These are phyloP conservation scores for Tragelaphus strepsiceros DNA, from an alignment of 2,113 vertebrate species.

Conservation along the genomic window DNA sequence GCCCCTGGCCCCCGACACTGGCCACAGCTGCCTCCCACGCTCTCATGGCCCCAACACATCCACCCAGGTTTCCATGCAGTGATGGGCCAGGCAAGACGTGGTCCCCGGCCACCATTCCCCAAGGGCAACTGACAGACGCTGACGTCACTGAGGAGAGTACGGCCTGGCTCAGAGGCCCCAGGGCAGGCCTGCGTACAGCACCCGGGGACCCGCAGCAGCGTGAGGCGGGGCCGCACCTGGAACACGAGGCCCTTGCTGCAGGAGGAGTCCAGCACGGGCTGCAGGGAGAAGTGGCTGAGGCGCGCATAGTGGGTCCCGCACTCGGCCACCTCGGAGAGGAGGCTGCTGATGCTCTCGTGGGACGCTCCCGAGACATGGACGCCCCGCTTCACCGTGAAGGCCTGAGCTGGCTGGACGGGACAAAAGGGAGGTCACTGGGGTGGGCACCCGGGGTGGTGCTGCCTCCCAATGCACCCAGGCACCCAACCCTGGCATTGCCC, in stretches of 20 bases:
- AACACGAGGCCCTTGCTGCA: conserved; percentile 94
- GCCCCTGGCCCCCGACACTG: background rate
- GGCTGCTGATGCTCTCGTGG: conserved; percentile 89
- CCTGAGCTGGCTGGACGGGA: conserved; percentile 80
- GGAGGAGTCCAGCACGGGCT: conserved; percentile 80
- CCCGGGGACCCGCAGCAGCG: rapidly evolving
- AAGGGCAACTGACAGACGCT: rapidly evolving
- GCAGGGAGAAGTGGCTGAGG: conserved; percentile 91
- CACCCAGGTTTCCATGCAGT: background rate
- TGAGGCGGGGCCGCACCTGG: conserved; percentile 82
- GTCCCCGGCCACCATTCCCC: background rate
- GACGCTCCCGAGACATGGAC: conserved; percentile 93
- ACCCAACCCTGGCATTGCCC: background rate
- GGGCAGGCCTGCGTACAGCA: rapidly evolving
- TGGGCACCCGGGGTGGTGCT: background rate
- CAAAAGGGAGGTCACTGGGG: background rate
- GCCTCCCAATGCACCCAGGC: rapidly evolving
- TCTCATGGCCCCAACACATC: background rate
- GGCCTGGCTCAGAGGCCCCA: rapidly evolving
- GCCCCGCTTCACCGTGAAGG: conserved; percentile 89
- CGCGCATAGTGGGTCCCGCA: conserved; percentile 93
- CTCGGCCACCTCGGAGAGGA: conserved; percentile 90
- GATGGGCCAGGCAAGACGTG: rapidly evolving
- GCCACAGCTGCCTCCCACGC: background rate
- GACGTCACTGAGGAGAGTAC: rapidly evolving